Base-by-base conservation (phyloP, 2,888 invertebrate species). In the Icerya purchasi region DNA sequence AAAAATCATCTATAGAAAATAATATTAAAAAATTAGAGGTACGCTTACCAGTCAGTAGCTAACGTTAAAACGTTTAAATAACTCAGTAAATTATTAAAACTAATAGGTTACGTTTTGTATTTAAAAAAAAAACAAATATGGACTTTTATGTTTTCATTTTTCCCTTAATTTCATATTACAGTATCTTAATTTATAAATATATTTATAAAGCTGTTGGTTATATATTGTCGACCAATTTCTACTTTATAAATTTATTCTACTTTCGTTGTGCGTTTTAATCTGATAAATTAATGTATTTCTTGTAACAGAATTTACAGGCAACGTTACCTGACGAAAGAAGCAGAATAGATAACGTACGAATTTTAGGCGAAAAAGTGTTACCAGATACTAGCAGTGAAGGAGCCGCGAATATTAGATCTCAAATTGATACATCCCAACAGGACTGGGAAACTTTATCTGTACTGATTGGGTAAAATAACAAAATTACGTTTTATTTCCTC, bases 401-500 rank as follows among this genome's bases (percentile, higher is more conserved):
- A 0, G 88, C 90, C 72, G 77, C 82, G 0, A 85, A 86, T 66
- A 84, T 92, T n/a, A 77, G 86, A 62, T 82, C 85, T 14, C 89
- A 90, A 73, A 83, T 91, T 52, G 89, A 90, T 68, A 80, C 82
- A 10, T 86, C 89, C 0, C 88, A 89, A 67, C 87, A 89, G 69
- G 89, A 90, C 73, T 91, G 90, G 90, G 86, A 89, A 70, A 82
- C 84, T 18, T 72, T 91, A 1, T 75, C 83, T 0, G 84, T 88
- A 0, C 77, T 83, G 21, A 79, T 89, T 2, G 80, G 80, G 66
- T 71, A 65, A 66, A 67, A 58, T 8, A 50, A 23, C 21, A 25
- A 14, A 2, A 53, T 22, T 36, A 18, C n/a, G 14, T 20, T 52
- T 2, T 60, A 10, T 21, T 50, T 50, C 20, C n/a, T 21, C 3